phyloP scores from a whole-genome alignment of 2,888 invertebrate genomes.

The Nipponacmea schrenckii region DNA sequence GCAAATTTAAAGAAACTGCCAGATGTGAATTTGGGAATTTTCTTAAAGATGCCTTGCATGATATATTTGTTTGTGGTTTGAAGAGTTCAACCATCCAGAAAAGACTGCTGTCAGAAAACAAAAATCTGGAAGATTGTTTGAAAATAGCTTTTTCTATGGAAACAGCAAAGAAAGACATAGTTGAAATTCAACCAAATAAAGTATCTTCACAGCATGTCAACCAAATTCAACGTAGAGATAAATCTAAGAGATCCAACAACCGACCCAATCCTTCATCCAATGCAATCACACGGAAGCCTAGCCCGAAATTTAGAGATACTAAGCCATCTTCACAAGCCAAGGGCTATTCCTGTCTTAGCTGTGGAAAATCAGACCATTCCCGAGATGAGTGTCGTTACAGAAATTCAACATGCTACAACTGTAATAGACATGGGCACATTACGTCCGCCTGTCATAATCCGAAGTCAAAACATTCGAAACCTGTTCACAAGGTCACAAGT shows the following conservation, averaged over 20 bases:
- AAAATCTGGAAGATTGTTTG: neutral
- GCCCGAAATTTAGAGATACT: neutral
- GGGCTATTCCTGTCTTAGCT: conserved; percentile 11
- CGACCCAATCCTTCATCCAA: too few species aligned
- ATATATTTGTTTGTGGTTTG: conserved; percentile 35
- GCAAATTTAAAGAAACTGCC: too few species aligned
- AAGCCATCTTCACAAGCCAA: neutral
- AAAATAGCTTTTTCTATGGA: too few species aligned
- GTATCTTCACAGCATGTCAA: too few species aligned
- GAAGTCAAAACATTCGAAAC: neutral
- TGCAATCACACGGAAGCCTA: too few species aligned
- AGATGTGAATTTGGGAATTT: conserved; percentile 26
- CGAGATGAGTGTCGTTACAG: conserved; percentile 18
- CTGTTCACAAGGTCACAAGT: too few species aligned
- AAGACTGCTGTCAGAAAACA: conserved; percentile 21
- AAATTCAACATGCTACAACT: conserved; percentile 13
- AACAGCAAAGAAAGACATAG: too few species aligned
- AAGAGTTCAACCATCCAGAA: conserved; percentile 19
- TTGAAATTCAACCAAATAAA: too few species aligned
- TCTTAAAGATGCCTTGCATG: conserved; percentile 28
- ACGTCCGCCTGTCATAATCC: conserved; percentile 1
- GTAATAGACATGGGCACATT: conserved; percentile 17
- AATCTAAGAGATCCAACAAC: too few species aligned
- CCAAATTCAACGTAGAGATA: too few species aligned
- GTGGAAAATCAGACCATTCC: conserved; percentile 5